Conservation (phyloP, 1,140 invertebrate species). For the Drosophila setifemur region DNA sequence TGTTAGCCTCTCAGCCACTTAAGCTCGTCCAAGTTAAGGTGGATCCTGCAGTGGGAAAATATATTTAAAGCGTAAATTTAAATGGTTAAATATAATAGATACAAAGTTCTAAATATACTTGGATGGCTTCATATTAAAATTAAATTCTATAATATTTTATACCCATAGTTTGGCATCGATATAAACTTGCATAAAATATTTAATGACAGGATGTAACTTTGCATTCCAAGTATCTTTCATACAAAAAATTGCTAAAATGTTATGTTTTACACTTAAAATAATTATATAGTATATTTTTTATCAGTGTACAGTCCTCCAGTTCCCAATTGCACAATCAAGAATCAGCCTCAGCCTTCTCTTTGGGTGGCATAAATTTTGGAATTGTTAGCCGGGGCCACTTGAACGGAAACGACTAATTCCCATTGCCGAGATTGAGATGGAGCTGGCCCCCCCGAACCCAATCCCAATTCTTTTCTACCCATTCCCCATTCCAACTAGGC, state of each 20-base stretch:
- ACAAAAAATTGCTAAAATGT: too few species aligned
- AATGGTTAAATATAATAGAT: background rate
- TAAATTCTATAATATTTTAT: background rate
- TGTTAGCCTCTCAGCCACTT: conserved; percentile 67
- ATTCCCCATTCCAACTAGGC: background rate
- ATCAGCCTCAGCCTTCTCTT: conserved; percentile 46
- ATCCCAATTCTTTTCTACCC: background rate
- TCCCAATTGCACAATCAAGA: conserved; percentile 81
- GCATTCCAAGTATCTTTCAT: too few species aligned
- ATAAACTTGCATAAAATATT: too few species aligned
- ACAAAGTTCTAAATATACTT: too few species aligned
- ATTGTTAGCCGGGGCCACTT: conserved; percentile 68
- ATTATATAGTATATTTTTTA: background rate
- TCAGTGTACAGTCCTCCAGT: conserved; percentile 8
- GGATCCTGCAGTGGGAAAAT: background rate
- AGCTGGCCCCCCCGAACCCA: background rate
- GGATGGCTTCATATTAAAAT: too few species aligned
- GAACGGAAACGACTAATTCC: conserved; percentile 77
- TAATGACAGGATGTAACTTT: too few species aligned
- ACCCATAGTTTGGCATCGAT: too few species aligned
- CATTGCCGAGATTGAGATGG: conserved; percentile 64
- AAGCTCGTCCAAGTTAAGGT: conserved; percentile 50
- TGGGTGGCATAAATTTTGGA: conserved; percentile 77
- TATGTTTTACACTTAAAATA: too few species aligned
- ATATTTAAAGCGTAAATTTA: background rate